Conservation (phyloP, 2,113 vertebrate species). For the Caranx ignobilis region DNA sequence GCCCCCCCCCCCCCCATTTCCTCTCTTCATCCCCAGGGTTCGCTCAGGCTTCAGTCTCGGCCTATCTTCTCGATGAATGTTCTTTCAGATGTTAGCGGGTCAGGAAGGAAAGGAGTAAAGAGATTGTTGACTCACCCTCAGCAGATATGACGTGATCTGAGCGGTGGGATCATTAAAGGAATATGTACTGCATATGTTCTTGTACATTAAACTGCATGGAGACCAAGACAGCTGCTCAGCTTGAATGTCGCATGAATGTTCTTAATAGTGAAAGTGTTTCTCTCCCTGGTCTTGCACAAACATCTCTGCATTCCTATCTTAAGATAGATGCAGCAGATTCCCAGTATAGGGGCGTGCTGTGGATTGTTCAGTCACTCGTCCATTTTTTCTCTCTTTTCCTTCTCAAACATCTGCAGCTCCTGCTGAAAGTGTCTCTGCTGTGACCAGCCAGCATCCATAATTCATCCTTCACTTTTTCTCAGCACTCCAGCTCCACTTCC, state of each 20-base stretch:
- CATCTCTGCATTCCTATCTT: conserved; percentile 48
- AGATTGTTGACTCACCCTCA: conserved; percentile 57
- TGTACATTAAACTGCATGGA: conserved; percentile 3
- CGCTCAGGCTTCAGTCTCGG: conserved; percentile 32
- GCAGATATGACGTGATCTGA: conserved; percentile 50
- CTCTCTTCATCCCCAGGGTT: conserved; percentile 63
- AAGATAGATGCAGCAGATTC: conserved; percentile 42
- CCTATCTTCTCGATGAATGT: conserved; percentile 49
- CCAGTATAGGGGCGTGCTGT: conserved; percentile 20
- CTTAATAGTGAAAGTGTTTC: conserved; percentile 13
- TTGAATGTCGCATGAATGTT: background rate
- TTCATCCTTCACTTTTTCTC: conserved; percentile 64
- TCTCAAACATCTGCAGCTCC: conserved; percentile 68
- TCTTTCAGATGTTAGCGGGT: conserved; percentile 62
- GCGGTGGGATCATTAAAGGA: conserved; percentile 21
- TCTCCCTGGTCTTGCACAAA: conserved; percentile 24
- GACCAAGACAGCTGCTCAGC: background rate
- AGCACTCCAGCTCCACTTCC: conserved; percentile 57
- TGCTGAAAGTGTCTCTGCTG: conserved; percentile 48
- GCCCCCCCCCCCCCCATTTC: conserved; percentile 61
- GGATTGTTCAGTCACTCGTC: conserved; percentile 19
- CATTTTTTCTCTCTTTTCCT: conserved; percentile 13
- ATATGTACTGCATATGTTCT: background rate
- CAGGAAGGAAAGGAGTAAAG: conserved; percentile 70
- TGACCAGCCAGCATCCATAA: conserved; percentile 67